These are phyloP conservation scores for Notolepis coatsorum DNA, from an alignment of 2,797 vertebrate species.

Conservation along the genomic window DNA sequence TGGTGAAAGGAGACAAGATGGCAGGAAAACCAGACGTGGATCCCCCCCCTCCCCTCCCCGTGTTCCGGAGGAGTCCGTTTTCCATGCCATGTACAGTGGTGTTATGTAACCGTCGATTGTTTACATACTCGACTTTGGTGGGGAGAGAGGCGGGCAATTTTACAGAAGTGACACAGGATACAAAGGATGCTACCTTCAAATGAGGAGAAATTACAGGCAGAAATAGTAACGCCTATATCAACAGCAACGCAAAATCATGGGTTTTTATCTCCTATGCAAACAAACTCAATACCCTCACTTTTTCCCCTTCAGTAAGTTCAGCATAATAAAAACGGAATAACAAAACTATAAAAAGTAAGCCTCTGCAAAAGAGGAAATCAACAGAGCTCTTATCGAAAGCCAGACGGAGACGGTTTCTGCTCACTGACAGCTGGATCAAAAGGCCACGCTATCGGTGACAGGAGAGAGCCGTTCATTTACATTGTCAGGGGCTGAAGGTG, in stretches of 20 bases:
- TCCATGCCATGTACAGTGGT: constrained; percentile 60
- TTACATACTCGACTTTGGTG: constrained; percentile 70
- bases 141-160: constrained; percentile 58
- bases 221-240: background rate
- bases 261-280: constrained; percentile 37
- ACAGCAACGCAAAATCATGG: constrained; percentile 20
- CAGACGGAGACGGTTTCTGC: background rate
- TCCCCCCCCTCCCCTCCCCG: constrained; percentile 6
- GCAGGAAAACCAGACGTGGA: constrained; percentile 80
- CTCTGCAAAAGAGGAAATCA: constrained; percentile 42
- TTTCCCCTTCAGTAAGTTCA: background rate
- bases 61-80: constrained; percentile 45
- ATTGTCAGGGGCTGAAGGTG: constrained; percentile 62
- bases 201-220: constrained; percentile 35
- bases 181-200: constrained; percentile 17
- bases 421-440: constrained; percentile 21
- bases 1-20: constrained; percentile 65
- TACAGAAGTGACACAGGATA: constrained; percentile 53
- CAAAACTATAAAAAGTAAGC: constrained; percentile 13
- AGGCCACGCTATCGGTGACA: constrained; percentile 27
- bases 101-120: constrained; percentile 82
- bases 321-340: constrained; percentile 16
- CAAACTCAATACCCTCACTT: constrained; percentile 11
- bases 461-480: constrained; percentile 44
- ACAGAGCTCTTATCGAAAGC: constrained; percentile 10